phyloP scores from a whole-genome alignment of 2,888 invertebrate genomes.

The Cosmia trapezina region DNA sequence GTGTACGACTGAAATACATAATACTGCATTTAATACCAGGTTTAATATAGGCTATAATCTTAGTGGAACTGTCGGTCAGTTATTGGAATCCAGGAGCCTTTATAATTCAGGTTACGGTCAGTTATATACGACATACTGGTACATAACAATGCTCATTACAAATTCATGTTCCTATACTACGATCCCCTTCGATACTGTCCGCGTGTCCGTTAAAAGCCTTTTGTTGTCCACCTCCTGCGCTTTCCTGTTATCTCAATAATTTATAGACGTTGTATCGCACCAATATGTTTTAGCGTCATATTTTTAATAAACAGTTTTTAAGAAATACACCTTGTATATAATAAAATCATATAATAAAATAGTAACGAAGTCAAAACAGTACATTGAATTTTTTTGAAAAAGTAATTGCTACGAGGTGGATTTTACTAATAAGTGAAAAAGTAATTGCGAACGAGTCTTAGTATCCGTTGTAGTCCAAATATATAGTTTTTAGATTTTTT shows the following conservation, averaged over 20 bases:
- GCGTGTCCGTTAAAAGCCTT: slow-evolving; percentile 38
- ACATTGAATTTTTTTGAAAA: too few relatives aligned
- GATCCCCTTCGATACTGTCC: slow-evolving; percentile 17
- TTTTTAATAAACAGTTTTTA: neutral
- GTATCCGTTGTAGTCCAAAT: too few relatives aligned
- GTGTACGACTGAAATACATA: too few relatives aligned
- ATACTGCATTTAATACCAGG: too few relatives aligned
- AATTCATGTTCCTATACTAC: slow-evolving; percentile 20
- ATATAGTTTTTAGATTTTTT: too few relatives aligned
- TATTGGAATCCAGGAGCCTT: too few relatives aligned
- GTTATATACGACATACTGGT: neutral
- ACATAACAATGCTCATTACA: slow-evolving; percentile 11
- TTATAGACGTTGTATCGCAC: slow-evolving; percentile 8
- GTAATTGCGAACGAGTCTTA: too few relatives aligned
- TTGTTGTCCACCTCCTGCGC: neutral
- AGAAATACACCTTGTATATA: neutral
- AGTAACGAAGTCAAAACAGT: too few relatives aligned
- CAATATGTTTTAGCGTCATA: slow-evolving; percentile 1
- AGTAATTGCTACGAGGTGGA: too few relatives aligned
- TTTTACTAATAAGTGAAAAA: too few relatives aligned
- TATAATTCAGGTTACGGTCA: neutral
- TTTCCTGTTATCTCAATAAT: slow-evolving; percentile 13
- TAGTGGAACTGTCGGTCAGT: neutral
- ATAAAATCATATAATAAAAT: too few relatives aligned
- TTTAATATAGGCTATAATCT: neutral